Conservation (phyloP, 2,797 vertebrate species). For the Spondyliosoma cantharus region DNA sequence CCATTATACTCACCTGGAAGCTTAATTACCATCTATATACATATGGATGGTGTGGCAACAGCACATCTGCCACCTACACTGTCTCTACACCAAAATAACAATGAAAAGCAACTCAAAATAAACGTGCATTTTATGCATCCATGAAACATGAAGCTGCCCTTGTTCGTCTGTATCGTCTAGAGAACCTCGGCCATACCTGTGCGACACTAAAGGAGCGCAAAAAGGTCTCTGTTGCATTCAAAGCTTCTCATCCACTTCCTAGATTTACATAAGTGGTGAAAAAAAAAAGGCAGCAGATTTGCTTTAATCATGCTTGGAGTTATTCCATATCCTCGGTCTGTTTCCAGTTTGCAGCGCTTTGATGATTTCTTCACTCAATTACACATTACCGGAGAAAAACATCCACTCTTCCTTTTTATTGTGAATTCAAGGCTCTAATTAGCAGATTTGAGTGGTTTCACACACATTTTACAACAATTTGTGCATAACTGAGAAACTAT, state of each 20-base stretch:
- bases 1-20: slow-evolving; percentile 22
- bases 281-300: slow-evolving; percentile 46
- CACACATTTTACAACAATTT: slow-evolving; percentile 36
- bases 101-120: neutral
- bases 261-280: slow-evolving; percentile 55
- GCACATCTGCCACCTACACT: slow-evolving; percentile 25
- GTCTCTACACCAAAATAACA: slow-evolving; percentile 13
- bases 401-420: slow-evolving; percentile 46
- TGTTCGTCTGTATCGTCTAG: neutral
- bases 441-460: slow-evolving; percentile 53
- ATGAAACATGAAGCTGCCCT: slow-evolving; percentile 20
- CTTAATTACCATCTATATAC: slow-evolving; percentile 28
- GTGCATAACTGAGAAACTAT: slow-evolving; percentile 34
- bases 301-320: slow-evolving; percentile 57
- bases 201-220: slow-evolving; percentile 24
- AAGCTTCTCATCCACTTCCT: slow-evolving; percentile 39
- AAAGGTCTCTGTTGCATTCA: slow-evolving; percentile 30
- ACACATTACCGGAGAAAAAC: slow-evolving; percentile 53
- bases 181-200: neutral
- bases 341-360: slow-evolving; percentile 59
- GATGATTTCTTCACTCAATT: slow-evolving; percentile 57
- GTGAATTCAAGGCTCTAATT: slow-evolving; percentile 55
- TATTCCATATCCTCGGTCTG: slow-evolving; percentile 50
- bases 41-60: slow-evolving; percentile 11
- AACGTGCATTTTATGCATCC: slow-evolving; percentile 1